phyloP scores from a whole-genome alignment of 2,797 vertebrate genomes.

The Perdix hodgsoniae region DNA sequence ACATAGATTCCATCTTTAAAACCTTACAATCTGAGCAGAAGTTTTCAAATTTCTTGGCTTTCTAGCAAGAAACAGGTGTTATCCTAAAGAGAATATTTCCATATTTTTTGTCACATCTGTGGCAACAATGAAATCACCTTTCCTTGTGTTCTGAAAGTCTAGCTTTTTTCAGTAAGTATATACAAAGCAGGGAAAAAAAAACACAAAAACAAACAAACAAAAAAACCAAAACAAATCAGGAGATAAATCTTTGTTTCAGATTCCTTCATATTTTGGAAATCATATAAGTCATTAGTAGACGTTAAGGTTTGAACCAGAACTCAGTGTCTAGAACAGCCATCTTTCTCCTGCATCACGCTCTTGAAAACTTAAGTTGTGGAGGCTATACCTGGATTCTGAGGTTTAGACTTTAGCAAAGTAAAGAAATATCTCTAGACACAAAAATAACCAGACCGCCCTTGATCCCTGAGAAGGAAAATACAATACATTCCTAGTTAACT shows the following conservation, averaged over 20 bases:
- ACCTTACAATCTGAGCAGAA: neutral
- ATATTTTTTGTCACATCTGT: neutral
- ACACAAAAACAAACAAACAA: too few relatives aligned
- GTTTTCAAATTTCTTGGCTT: neutral
- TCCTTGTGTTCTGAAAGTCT: neutral
- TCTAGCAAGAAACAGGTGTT: neutral
- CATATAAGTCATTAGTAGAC: neutral
- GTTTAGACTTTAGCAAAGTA: neutral
- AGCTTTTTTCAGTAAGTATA: neutral
- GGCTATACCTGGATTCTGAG: neutral
- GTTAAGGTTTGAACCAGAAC: neutral
- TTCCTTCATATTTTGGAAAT: neutral
- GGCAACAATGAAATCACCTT: neutral
- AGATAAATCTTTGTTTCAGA: neutral
- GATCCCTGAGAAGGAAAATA: neutral
- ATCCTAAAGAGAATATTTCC: neutral
- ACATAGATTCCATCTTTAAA: neutral
- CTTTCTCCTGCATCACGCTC: neutral
- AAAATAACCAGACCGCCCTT: neutral
- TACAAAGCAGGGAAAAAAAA: too few relatives aligned
- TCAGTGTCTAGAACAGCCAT: neutral
- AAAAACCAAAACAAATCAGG: neutral
- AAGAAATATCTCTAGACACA: neutral
- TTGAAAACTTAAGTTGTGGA: neutral
- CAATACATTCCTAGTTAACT: neutral